Percentiles rank a stretch among this genome's conserved stretches.
Evolutionary conservation across 2,113 vertebrate species (phyloP).

Genomic region (Malurus cyaneus): DNA sequence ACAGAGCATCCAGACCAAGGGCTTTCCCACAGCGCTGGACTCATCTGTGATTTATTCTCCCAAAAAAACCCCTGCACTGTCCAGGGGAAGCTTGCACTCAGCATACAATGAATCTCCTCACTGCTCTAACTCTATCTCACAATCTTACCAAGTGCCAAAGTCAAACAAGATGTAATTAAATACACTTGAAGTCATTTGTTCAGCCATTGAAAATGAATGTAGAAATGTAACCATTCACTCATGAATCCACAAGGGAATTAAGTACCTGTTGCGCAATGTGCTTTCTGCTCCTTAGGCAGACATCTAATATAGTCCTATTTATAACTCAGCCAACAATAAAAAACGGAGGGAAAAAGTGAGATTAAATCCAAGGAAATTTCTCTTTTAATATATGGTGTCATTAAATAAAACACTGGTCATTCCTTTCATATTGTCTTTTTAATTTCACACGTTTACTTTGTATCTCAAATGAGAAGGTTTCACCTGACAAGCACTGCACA

Average conservation of each 20-base stretch:
- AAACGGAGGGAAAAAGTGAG: background rate
- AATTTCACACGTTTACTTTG: background rate
- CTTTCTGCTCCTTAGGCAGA: background rate
- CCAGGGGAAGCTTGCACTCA: background rate
- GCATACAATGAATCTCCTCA: background rate
- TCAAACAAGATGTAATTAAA: background rate
- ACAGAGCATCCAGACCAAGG: background rate
- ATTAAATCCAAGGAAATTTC: background rate
- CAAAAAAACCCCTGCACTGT: fast-evolving
- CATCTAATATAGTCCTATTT: background rate
- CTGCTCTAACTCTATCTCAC: background rate
- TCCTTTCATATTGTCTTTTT: background rate
- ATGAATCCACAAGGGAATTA: background rate
- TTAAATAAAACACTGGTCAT: background rate
- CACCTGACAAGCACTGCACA: background rate
- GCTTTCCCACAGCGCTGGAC: fast-evolving
- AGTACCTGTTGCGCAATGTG: background rate
- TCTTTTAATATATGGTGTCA: background rate
- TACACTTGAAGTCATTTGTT: background rate
- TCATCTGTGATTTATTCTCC: background rate
- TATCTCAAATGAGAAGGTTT: background rate
- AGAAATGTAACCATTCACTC: background rate
- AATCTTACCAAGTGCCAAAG: background rate
- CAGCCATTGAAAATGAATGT: background rate
- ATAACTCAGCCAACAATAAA: background rate